Evolutionary conservation across 2,888 invertebrate species (phyloP).

Genomic region (Agriopis aurantiaria): DNA sequence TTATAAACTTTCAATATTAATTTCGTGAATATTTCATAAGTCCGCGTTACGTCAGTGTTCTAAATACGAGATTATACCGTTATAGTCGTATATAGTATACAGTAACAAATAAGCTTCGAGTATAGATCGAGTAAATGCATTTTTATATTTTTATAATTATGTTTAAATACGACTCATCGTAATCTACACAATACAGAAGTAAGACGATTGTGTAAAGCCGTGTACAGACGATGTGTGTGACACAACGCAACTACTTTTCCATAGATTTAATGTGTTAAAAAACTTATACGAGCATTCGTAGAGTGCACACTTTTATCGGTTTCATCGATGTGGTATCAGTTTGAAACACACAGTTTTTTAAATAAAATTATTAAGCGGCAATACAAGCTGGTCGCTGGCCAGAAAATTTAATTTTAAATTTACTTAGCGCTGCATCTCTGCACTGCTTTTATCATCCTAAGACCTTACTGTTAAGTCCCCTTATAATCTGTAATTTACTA

Average conservation of each 20-base stretch:
- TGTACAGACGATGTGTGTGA: conserved; percentile 1
- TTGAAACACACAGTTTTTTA: too few species aligned
- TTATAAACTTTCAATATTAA: conserved; percentile 62
- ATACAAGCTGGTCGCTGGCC: too few species aligned
- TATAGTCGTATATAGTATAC: conserved; percentile 64
- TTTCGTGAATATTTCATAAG: conserved; percentile 59
- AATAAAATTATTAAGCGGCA: too few species aligned
- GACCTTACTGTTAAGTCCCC: too few species aligned
- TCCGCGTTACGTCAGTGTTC: conserved; percentile 57
- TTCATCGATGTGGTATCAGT: too few species aligned
- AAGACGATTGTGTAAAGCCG: conserved; percentile 47
- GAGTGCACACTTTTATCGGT: not conserved
- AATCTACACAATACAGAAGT: conserved; percentile 63
- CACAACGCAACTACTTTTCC: not conserved
- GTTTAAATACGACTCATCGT: conserved; percentile 59
- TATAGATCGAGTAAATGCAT: conserved; percentile 71
- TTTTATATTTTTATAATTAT: conserved; percentile 44
- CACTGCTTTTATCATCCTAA: too few species aligned
- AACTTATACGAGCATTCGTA: not conserved
- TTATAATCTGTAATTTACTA: too few species aligned
- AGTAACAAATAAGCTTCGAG: conserved; percentile 69
- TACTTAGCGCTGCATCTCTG: too few species aligned
- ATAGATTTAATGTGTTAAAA: not conserved
- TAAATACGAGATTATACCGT: conserved; percentile 60
- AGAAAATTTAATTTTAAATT: too few species aligned